Percentiles rank a stretch among this genome's conserved stretches.
phyloP scores from a whole-genome alignment of 2,797 vertebrate species.

The Heliangelus exortis region DNA sequence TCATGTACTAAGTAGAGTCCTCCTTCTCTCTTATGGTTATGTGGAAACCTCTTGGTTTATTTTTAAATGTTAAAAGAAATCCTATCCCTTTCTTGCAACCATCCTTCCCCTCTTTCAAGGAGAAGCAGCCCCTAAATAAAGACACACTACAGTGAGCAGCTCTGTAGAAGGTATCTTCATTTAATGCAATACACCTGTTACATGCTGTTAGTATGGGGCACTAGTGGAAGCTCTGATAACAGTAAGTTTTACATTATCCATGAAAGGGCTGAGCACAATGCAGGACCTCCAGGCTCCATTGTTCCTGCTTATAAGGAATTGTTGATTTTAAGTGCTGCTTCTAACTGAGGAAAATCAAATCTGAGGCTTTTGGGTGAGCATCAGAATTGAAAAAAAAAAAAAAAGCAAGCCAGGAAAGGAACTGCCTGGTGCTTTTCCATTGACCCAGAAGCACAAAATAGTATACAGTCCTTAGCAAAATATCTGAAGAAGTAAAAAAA shows the following conservation, averaged over 20 bases:
- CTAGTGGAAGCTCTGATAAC: neutral
- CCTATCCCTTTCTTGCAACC: neutral
- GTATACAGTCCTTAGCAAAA: neutral
- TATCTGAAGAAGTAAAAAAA: neutral
- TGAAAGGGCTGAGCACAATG: neutral
- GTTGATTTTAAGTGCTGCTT: constrained; percentile 7
- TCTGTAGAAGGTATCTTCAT: neutral
- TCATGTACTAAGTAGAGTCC: neutral
- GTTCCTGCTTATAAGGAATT: neutral
- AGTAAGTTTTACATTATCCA: neutral
- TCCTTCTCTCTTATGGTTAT: neutral
- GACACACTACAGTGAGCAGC: neutral
- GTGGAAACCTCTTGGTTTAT: neutral
- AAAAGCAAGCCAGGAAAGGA: neutral
- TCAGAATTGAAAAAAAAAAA: neutral
- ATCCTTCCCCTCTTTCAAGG: neutral
- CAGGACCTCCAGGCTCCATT: neutral
- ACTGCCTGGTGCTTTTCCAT: neutral
- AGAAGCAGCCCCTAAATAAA: neutral
- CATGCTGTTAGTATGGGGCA: neutral
- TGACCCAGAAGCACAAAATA: neutral
- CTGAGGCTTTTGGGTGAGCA: neutral
- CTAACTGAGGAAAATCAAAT: neutral
- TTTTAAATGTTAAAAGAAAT: constrained; percentile 21
- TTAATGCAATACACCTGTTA: neutral